Base-by-base conservation (phyloP, 2,113 vertebrate genomes). In the Bettongia penicillata region DNA sequence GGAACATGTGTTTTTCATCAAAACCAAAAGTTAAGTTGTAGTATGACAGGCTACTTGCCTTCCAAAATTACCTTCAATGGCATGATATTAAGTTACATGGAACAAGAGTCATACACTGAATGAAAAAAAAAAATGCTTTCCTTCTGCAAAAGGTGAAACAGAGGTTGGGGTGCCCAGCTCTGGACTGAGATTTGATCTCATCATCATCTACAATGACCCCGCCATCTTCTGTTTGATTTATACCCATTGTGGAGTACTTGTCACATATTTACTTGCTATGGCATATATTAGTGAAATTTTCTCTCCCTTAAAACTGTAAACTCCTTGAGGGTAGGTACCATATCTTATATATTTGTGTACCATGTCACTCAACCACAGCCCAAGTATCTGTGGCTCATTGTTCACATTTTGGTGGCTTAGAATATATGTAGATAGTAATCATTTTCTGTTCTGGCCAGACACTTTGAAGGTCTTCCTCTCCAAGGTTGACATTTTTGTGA, bases 1-100 rank as follows among this genome's bases (percentile, higher is more conserved):
- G 90, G 94, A 97, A 92, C 96, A 96, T 94, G 84, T 98, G 97
- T 0, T 92, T 98, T 98, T 98, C 95, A 96, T 97, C 95, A 96
- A 0, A 24, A 94, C 93, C 90, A 93, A 55, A 97, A 95, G 97
- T 95, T 95, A 96, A 97, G 90, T 95, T 94, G n/a, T 51, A 97
- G 95, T 95, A 52, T 94, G 97, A 91, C 94, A 92, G 94, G 96
- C 92, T 93, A 84, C 89, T 95, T 96, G 96, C 95, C 51, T 95
- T 96, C 94, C 96, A 97, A 92, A 77, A 94, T 95, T 94, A 94
- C 77, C 97, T 94, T 94, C 95, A 97, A 96, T 93, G 96, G 93
- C 93, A 95, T 96, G 92, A 90, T 97, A 96, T 98, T 96, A 93
- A 16, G 53, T 98, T 96, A 93, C 96, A 89, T 93, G 92, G 77